Evolutionary conservation across 2,888 invertebrate genomes (phyloP).

Genomic region (Griposia aprilina): DNA sequence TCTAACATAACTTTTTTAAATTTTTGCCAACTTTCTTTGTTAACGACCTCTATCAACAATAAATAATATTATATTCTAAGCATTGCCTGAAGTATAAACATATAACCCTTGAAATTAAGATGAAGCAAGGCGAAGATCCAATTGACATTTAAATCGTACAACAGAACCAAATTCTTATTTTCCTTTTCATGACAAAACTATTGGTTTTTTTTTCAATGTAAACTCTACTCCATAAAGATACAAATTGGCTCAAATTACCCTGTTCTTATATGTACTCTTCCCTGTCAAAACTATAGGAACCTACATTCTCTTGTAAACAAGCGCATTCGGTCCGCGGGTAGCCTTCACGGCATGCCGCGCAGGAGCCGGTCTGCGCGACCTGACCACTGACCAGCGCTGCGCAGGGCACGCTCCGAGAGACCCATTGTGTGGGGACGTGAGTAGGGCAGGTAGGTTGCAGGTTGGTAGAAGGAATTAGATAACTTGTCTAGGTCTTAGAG

Average conservation of each 20-base stretch:
- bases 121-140: background rate
- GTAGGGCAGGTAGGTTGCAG: slow-evolving; percentile 36
- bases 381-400: slow-evolving; percentile 25
- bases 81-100: background rate
- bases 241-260: background rate
- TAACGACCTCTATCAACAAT: background rate
- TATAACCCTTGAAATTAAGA: background rate
- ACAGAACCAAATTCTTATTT: background rate
- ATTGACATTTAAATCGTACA: too few species aligned
- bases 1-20: background rate
- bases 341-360: slow-evolving; percentile 55
- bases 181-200: too few species aligned
- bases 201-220: background rate
- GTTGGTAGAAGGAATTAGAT: slow-evolving; percentile 6
- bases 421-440: slow-evolving; percentile 45
- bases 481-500: background rate
- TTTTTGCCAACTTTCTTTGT: background rate
- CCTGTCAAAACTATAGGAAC: background rate
- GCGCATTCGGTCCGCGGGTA: slow-evolving; percentile 22
- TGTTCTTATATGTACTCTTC: background rate
- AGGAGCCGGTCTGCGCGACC: slow-evolving; percentile 49
- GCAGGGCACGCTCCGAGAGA: slow-evolving; percentile 41
- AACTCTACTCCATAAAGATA: background rate
- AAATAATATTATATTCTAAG: background rate
- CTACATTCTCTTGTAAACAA: slow-evolving; percentile 5